A percentile compares a stretch with the other conserved stretches of the same genome.
Conservation (phyloP, 1,140 invertebrate species). For the Brachionus koreanus region DNA sequence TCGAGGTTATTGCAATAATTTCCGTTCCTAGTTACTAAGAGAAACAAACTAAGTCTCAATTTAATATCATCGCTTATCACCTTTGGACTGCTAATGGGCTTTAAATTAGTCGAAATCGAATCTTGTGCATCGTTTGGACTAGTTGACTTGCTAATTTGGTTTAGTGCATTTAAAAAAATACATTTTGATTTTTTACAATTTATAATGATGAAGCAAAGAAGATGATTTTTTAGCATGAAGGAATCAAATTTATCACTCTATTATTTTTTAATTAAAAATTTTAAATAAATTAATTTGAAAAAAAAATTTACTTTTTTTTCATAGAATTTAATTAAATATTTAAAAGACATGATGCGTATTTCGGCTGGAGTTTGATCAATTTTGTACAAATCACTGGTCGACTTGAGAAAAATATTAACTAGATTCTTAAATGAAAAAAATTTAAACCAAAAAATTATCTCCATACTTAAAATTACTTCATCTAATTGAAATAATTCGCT, state of each 20-base stretch:
- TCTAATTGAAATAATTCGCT: constrained; percentile 9
- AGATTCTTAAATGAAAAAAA: neutral
- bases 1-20: constrained; percentile 26
- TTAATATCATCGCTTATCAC: neutral
- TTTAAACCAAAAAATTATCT: neutral
- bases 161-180: constrained; percentile 10
- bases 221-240: constrained; percentile 16
- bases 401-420: constrained; percentile 1
- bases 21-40: constrained; percentile 5
- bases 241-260: constrained; percentile 33
- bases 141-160: neutral
- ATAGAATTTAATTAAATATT: constrained; percentile 34
- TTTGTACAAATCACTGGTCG: constrained; percentile 38
- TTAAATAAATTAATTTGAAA: neutral
- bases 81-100: neutral
- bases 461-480: neutral
- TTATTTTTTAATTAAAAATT: neutral
- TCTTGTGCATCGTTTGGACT: neutral
- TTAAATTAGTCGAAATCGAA: neutral
- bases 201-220: constrained; percentile 16
- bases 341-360: neutral
- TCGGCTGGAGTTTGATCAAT: neutral
- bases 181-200: constrained; percentile 6
- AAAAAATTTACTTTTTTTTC: neutral
- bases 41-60: neutral